phyloP scores from a whole-genome alignment of 2,888 invertebrate genomes.

The Lycocerus yunnanus region DNA sequence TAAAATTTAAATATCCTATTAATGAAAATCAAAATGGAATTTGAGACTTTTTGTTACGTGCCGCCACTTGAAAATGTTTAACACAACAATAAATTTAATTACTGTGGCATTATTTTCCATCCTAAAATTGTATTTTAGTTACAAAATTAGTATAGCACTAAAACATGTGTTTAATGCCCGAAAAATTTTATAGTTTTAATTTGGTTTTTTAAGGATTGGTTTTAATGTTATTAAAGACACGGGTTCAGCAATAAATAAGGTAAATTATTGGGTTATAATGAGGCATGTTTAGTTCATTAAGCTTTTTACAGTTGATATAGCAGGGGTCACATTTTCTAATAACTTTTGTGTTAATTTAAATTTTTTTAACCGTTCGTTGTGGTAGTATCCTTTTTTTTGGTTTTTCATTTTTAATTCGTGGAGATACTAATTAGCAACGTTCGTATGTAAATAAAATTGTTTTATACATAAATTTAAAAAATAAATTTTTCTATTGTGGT shows the following conservation, averaged over 20 bases:
- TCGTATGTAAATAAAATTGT: neutral
- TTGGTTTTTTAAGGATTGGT: conserved; percentile 26
- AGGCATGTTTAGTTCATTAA: conserved; percentile 22
- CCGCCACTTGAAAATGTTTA: neutral
- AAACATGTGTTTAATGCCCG: conserved; percentile 2
- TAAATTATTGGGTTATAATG: conserved; percentile 35
- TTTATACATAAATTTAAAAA: neutral
- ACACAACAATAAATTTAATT: conserved; percentile 3
- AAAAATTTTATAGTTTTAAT: conserved; percentile 28
- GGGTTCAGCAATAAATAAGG: conserved; percentile 35
- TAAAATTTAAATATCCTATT: neutral
- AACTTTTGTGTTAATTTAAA: neutral
- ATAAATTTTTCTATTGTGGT: conserved; percentile 4
- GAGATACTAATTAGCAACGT: neutral
- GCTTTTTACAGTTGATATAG: conserved; percentile 8
- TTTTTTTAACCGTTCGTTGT: neutral
- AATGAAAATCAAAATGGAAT: neutral
- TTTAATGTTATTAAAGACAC: conserved; percentile 29
- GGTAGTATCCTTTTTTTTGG: neutral
- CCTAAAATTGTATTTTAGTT: neutral
- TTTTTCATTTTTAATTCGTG: neutral
- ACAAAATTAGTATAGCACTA: neutral
- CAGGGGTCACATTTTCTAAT: neutral
- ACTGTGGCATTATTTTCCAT: neutral
- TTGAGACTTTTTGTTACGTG: neutral